Evolutionary conservation across 1,140 invertebrate species (phyloP), one percentile per base, ranked within the genome.

Genomic region (Aethina tumida): DNA sequence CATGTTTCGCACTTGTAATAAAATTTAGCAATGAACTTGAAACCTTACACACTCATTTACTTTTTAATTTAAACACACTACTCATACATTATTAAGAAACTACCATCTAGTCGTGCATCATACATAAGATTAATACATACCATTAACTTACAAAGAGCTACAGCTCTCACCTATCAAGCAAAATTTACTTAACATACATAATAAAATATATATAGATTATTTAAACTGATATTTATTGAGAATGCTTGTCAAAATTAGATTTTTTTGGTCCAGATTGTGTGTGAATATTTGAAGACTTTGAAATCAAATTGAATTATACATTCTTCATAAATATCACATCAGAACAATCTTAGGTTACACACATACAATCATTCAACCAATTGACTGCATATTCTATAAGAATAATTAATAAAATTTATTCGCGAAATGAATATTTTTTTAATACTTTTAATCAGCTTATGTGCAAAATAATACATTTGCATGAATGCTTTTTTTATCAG

Each of bases 61-160:
- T 26, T 26, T 26, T 26, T 26, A 26, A 26, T 26, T 10, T 26
- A 41, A 37, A 49, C 31, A 28, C 38, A 33, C 35, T 49, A 49
- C 20, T 25, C 41, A 49, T 49, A 45, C 46, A 45, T 32, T 38
- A 34, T 45, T 45, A 41, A 48, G 29, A 37, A 34, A 41, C 46
- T 49, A 49, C 27, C 41, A 42, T 32, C 46, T 45, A 49, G 18
- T 34, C 42, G 42, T 49, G 42, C 42, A 41, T 27, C 46, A 48
- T 48, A 48, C 44, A 38, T 40, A 39, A n/a, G n/a, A 27, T n/a
- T 19, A 5, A 17, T 44, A 39, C 43, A 45, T 40, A 28, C 43
- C 29, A 25, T 39, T 40, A 39, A 28, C 35, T 37, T 37, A 37
- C 24, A 25, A 22, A n/a, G 15, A 13, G n/a, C n/a, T 26, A 26